Conservation (phyloP, 1,140 invertebrate genomes). For the Heliconius hermathena region DNA sequence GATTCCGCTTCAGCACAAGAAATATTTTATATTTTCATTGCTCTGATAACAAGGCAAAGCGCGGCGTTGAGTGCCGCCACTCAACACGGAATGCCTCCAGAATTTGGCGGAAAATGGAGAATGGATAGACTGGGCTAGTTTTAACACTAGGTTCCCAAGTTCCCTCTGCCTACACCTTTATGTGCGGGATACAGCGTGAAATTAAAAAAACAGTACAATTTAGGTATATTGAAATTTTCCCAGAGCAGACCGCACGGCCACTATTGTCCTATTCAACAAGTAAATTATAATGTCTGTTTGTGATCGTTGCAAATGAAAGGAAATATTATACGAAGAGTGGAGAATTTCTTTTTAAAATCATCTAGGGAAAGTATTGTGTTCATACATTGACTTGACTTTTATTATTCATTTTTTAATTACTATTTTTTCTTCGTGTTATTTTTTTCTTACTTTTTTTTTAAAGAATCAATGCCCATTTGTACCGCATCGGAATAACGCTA, state of each 20-base stretch:
- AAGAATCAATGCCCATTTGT: too few species aligned
- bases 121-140: background rate
- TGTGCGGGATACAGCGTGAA: background rate
- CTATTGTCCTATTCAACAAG: slow-evolving; percentile 9
- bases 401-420: background rate
- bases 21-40: too few species aligned
- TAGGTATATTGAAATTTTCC: background rate
- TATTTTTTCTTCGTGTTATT: too few species aligned
- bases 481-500: too few species aligned
- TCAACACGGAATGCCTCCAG: too few species aligned
- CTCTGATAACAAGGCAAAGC: too few species aligned
- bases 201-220: background rate
- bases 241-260: background rate
- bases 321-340: slow-evolving; percentile 23
- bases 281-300: slow-evolving; percentile 34
- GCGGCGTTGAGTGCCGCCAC: too few species aligned
- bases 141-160: background rate
- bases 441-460: too few species aligned
- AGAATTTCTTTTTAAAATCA: background rate
- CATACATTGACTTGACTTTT: background rate
- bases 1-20: too few species aligned
- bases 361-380: background rate
- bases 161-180: background rate
- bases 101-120: background rate
- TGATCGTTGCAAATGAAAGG: slow-evolving; percentile 31